Evolutionary conservation across 1,140 invertebrate genomes (phyloP).

Genomic region (Magallana ariakensis): DNA sequence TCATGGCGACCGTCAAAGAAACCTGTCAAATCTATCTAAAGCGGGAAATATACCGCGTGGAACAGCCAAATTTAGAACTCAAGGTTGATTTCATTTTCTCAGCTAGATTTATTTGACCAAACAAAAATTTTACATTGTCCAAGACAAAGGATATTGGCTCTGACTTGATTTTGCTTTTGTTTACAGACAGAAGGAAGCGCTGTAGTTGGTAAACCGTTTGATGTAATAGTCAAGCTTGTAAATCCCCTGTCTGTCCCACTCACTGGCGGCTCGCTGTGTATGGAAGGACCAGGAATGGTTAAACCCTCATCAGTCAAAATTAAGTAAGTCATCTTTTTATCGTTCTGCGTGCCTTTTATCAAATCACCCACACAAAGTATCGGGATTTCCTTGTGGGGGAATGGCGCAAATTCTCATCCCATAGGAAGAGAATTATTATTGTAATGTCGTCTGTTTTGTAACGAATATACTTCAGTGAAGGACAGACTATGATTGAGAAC

Average conservation of each 20-base stretch:
- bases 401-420: not conserved
- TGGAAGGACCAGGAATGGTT: constrained; percentile 74
- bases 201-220: constrained; percentile 69
- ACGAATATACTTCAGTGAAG: not conserved
- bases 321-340: constrained; percentile 66
- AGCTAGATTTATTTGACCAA: not conserved
- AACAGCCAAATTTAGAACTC: constrained; percentile 73
- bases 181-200: constrained; percentile 72
- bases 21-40: constrained; percentile 70
- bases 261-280: constrained; percentile 67
- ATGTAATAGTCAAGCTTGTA: constrained; percentile 71
- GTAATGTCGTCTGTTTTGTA: not conserved
- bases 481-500: not conserved
- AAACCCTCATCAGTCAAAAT: constrained; percentile 68
- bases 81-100: constrained; percentile 61
- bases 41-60: constrained; percentile 68
- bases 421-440: not conserved
- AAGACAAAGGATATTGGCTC: not conserved
- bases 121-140: no score
- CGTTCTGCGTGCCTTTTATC: not conserved
- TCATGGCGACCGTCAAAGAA: constrained; percentile 69
- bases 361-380: not conserved
- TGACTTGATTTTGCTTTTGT: not conserved
- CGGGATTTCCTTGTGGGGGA: not conserved
- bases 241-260: constrained; percentile 73